Evolutionary conservation across 2,888 invertebrate species (phyloP).

Genomic region (Leptothorax acervorum): DNA sequence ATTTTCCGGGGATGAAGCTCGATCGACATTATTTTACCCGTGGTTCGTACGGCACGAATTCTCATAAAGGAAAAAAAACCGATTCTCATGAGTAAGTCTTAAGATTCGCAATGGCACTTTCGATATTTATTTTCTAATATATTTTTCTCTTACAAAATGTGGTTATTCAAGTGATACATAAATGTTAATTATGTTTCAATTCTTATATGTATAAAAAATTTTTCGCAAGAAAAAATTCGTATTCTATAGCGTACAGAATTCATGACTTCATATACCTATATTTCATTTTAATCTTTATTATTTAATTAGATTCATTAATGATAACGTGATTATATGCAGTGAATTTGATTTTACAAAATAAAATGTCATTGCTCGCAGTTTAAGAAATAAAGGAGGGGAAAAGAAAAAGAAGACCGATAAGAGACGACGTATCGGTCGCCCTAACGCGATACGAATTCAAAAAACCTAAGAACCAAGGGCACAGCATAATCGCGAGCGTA

Average conservation of each 20-base stretch:
- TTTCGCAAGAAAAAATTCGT: background rate
- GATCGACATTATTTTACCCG: constrained; percentile 55
- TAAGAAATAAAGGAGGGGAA: constrained; percentile 35
- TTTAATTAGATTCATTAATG: background rate
- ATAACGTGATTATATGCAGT: background rate
- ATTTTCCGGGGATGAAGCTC: constrained; percentile 73
- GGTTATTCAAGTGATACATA: background rate
- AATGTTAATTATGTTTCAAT: background rate
- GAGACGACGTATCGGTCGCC: constrained; percentile 17
- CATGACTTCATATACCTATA: background rate
- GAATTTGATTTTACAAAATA: constrained; percentile 8
- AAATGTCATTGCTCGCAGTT: constrained; percentile 18
- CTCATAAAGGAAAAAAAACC: background rate
- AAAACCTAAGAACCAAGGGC: constrained; percentile 57
- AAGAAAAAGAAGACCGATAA: constrained; percentile 56
- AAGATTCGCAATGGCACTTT: background rate
- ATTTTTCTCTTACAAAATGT: background rate
- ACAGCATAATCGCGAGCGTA: constrained; percentile 71
- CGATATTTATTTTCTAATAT: background rate
- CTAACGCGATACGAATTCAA: constrained; percentile 63
- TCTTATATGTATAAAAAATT: background rate
- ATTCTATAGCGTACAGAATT: background rate
- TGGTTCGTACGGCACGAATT: background rate
- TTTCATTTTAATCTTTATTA: background rate
- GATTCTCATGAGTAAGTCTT: background rate